phyloP scores from a whole-genome alignment of 2,797 vertebrate genomes.

The Pagetopsis macropterus region DNA sequence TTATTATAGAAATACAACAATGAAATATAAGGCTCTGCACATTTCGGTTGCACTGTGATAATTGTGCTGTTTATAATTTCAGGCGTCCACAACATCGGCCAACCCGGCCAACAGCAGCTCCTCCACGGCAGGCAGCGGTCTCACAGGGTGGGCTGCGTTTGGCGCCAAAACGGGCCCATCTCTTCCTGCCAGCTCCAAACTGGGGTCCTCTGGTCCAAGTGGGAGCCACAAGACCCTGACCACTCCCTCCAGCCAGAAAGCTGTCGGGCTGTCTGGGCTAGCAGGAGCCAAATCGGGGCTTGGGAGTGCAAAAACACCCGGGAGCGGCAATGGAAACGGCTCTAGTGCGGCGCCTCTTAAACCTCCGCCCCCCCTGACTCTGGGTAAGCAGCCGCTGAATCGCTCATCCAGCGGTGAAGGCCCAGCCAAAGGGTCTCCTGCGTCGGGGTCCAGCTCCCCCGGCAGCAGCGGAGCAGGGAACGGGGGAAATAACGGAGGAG shows the following conservation, averaged over 20 bases:
- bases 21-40: background rate
- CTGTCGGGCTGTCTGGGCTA: conserved; percentile 88
- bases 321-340: conserved; percentile 78
- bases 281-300: conserved; percentile 88
- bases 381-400: conserved; percentile 92
- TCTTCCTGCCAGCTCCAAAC: conserved; percentile 86
- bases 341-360: conserved; percentile 85
- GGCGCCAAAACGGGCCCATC: conserved; percentile 91
- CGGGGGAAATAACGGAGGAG: conserved; percentile 74
- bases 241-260: conserved; percentile 88
- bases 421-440: conserved; percentile 87
- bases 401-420: conserved; percentile 91
- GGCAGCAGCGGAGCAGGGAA: conserved; percentile 71
- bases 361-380: conserved; percentile 89
- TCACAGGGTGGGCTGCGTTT: conserved; percentile 97
- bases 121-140: conserved; percentile 89
- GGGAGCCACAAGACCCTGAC: conserved; percentile 84
- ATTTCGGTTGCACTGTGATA: background rate
- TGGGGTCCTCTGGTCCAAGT: conserved; percentile 85
- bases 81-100: conserved; percentile 88
- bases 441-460: conserved; percentile 78
- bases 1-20: background rate
- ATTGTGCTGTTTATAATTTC: conserved; percentile 8
- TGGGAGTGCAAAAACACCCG: conserved; percentile 85
- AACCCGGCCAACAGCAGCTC: conserved; percentile 85